A percentile compares a stretch with the other conserved stretches of the same genome.
phyloP scores from a whole-genome alignment of 2,113 vertebrate genomes.

The Odocoileus hemionus region DNA sequence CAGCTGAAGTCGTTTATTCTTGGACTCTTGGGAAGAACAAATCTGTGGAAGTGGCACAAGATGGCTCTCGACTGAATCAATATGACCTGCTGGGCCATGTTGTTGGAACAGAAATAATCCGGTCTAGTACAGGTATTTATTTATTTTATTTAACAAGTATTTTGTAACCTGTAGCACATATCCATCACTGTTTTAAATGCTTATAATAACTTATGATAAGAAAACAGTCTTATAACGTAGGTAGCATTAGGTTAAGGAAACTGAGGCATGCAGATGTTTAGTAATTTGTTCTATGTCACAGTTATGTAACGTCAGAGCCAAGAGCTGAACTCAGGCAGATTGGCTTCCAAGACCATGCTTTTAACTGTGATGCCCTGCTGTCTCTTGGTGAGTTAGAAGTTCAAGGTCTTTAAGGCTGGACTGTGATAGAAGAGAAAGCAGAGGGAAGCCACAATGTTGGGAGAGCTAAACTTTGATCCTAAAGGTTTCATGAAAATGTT shows the following conservation, averaged over 20 bases:
- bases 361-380: background rate
- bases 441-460: background rate
- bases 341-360: background rate
- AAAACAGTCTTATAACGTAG: background rate
- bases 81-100: slow-evolving; percentile 96
- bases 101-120: slow-evolving; percentile 96
- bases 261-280: background rate
- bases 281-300: background rate
- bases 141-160: slow-evolving; percentile 32
- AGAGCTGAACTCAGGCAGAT: background rate
- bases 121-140: slow-evolving; percentile 96
- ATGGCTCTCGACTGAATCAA: slow-evolving; percentile 97
- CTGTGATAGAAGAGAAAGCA: background rate
- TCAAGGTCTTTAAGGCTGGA: background rate
- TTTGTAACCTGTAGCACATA: background rate
- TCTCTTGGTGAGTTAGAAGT: background rate
- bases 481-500: background rate
- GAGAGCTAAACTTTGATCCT: background rate
- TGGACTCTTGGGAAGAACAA: slow-evolving; percentile 94
- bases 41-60: slow-evolving; percentile 94
- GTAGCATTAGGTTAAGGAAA: background rate
- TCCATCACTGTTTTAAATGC: background rate
- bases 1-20: slow-evolving; percentile 96
- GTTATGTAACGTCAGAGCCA: background rate
- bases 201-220: background rate